Conservation (phyloP, 2,113 vertebrate genomes). For the Podocnemis expansa region DNA sequence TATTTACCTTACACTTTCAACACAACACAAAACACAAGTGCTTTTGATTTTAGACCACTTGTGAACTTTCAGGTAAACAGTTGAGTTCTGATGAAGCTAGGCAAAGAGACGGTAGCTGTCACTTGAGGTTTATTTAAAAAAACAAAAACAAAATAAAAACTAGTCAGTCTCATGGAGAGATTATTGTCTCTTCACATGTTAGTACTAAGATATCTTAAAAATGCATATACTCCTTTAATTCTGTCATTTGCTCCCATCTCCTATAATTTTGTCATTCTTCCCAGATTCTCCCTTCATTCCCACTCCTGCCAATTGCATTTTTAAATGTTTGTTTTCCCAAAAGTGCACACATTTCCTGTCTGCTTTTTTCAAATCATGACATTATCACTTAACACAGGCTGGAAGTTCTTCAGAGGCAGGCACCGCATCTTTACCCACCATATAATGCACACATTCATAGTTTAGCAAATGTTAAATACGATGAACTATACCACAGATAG, state of each 20-base stretch:
- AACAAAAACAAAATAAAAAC: not conserved
- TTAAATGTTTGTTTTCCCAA: not conserved
- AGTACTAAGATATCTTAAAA: not conserved
- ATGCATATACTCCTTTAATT: not conserved
- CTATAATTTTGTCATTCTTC: not conserved
- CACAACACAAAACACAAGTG: not conserved
- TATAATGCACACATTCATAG: not conserved
- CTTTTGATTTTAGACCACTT: not conserved
- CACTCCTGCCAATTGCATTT: not conserved
- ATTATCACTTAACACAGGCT: not conserved
- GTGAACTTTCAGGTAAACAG: not conserved
- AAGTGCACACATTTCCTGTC: not conserved
- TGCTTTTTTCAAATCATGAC: not conserved
- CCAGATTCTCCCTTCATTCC: not conserved
- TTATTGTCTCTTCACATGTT: not conserved
- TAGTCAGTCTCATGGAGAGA: not conserved
- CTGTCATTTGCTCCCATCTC: not conserved
- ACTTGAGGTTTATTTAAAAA: not conserved
- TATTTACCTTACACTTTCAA: not conserved
- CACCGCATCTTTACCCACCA: not conserved
- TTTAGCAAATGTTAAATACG: not conserved
- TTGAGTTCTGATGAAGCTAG: not conserved
- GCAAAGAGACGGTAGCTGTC: not conserved
- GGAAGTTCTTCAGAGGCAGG: not conserved
- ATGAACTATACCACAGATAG: not conserved